phyloP scores from a whole-genome alignment of 2,113 vertebrate genomes.

The Rhinopomastus cyanomelas region DNA sequence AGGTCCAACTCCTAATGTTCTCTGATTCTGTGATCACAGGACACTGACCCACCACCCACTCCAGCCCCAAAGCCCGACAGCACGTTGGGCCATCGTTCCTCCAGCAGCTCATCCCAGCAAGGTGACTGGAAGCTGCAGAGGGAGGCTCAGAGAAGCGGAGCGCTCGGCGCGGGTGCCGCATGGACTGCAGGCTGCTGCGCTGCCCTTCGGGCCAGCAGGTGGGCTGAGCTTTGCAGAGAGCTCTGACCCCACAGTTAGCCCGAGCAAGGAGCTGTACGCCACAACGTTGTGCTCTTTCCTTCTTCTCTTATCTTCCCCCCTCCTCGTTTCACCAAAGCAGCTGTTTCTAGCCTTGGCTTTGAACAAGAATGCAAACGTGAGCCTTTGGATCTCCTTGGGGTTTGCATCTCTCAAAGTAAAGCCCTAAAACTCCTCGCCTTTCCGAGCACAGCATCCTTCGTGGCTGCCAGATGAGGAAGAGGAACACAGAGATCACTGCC shows the following conservation, averaged over 20 bases:
- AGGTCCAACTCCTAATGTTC: too few relatives aligned
- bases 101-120: not conserved
- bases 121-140: not conserved
- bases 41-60: not conserved
- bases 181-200: not conserved
- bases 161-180: fast-evolving
- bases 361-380: not conserved
- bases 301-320: not conserved
- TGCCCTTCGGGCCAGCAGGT: not conserved
- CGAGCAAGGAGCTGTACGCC: not conserved
- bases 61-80: not conserved
- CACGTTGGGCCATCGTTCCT: not conserved
- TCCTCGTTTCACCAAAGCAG: not conserved
- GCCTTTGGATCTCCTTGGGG: not conserved
- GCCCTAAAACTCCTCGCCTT: not conserved
- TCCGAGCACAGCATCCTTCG: not conserved
- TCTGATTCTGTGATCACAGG: too few relatives aligned
- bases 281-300: not conserved
- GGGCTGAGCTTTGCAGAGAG: not conserved
- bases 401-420: not conserved
- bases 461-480: not conserved
- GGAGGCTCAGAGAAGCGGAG: not conserved
- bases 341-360: not conserved
- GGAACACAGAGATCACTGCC: not conserved
- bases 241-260: not conserved